Conservation (phyloP, 2,797 vertebrate genomes). For the Eutrigla gurnardus region DNA sequence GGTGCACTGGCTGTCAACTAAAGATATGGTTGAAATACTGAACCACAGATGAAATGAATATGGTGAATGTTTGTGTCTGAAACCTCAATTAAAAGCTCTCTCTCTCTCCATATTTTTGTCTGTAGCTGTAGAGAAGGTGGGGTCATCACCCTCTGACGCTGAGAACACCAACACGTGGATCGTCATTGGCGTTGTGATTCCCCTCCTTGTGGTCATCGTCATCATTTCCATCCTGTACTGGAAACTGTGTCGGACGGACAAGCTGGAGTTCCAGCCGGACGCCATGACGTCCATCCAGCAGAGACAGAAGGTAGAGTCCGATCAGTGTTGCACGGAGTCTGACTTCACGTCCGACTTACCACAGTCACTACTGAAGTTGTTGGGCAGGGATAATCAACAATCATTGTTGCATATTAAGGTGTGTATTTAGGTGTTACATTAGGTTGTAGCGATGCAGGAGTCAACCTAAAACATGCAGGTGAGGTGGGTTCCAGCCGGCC, state of each 20-base stretch:
- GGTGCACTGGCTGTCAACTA: background rate
- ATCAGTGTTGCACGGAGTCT: background rate
- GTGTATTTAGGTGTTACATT: background rate
- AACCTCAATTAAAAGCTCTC: background rate
- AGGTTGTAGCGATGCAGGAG: background rate
- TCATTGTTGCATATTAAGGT: background rate
- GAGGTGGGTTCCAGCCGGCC: too few species aligned
- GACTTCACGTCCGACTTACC: background rate
- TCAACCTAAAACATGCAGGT: background rate
- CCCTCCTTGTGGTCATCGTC: slow-evolving; percentile 90
- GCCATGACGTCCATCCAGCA: slow-evolving; percentile 94
- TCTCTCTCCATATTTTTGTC: background rate
- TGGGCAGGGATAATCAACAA: background rate
- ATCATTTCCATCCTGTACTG: slow-evolving; percentile 97
- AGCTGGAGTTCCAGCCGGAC: slow-evolving; percentile 98
- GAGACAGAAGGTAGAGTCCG: slow-evolving; percentile 87
- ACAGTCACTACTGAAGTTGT: too few species aligned
- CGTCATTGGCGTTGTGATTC: slow-evolving; percentile 93
- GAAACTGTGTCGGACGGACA: slow-evolving; percentile 98
- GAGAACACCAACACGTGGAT: slow-evolving; percentile 95
- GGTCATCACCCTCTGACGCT: slow-evolving; percentile 82
- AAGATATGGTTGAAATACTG: slow-evolving; percentile 2
- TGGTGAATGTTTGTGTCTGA: slow-evolving; percentile 7
- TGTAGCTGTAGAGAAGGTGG: slow-evolving; percentile 92
- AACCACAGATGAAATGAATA: background rate